These are phyloP conservation scores for Drosophila lutescens DNA, from an alignment of 2,888 invertebrate genomes.

Conservation along the genomic window DNA sequence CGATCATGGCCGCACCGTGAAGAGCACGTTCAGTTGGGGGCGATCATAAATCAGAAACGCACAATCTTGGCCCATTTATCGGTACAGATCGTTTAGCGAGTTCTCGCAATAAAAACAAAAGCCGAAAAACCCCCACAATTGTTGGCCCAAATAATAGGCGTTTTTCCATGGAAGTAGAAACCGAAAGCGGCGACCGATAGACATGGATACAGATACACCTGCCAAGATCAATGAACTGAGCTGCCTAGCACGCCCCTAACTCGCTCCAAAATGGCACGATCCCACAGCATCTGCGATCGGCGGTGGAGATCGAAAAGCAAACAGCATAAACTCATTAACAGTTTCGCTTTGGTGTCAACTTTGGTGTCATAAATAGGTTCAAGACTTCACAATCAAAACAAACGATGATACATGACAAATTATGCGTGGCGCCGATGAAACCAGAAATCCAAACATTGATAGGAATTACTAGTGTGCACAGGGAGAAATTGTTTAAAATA, in stretches of 20 bases:
- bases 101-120: slow-evolving; percentile 17
- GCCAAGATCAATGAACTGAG: slow-evolving; percentile 60
- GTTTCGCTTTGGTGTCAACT: slow-evolving; percentile 53
- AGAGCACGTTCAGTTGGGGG: slow-evolving; percentile 10
- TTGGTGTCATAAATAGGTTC: slow-evolving; percentile 63
- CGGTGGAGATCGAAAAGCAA: slow-evolving; percentile 28
- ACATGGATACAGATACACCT: slow-evolving; percentile 14
- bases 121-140: slow-evolving; percentile 23
- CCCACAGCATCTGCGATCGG: slow-evolving; percentile 7
- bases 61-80: slow-evolving; percentile 47
- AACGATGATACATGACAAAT: slow-evolving; percentile 35
- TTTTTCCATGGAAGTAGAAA: slow-evolving; percentile 44
- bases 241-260: slow-evolving; percentile 53
- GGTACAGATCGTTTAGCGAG: slow-evolving; percentile 35
- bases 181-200: slow-evolving; percentile 14
- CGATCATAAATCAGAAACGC: slow-evolving; percentile 4
- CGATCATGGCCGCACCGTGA: slow-evolving; percentile 52
- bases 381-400: slow-evolving; percentile 63
- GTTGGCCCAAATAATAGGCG: slow-evolving; percentile 36
- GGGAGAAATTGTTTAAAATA: background rate
- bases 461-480: slow-evolving; percentile 16
- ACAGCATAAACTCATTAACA: slow-evolving; percentile 69
- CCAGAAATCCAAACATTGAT: slow-evolving; percentile 34
- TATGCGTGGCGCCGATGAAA: slow-evolving; percentile 31
- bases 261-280: slow-evolving; percentile 35